phyloP scores from a whole-genome alignment of 2,888 invertebrate species.

The Operophtera brumata region DNA sequence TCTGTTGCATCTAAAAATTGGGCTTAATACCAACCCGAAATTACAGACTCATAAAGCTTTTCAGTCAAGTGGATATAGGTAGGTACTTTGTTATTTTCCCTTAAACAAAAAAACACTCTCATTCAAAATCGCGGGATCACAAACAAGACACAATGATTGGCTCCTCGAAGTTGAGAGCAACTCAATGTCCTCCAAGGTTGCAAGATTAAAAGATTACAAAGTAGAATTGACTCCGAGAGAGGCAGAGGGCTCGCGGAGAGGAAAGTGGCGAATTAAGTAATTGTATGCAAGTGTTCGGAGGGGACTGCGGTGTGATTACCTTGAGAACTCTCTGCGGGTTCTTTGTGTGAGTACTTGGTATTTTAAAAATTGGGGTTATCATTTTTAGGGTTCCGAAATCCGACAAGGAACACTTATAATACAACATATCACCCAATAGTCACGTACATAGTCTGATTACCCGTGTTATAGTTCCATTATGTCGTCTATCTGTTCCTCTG shows the following conservation, averaged over 20 bases:
- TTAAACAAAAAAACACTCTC: background rate
- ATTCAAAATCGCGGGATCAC: background rate
- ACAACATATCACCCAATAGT: too few relatives aligned
- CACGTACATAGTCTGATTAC: too few relatives aligned
- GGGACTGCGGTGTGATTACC: constrained; percentile 31
- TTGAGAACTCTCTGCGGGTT: constrained; percentile 22
- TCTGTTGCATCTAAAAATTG: too few relatives aligned
- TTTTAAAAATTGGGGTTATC: constrained; percentile 18
- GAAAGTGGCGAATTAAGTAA: constrained; percentile 53
- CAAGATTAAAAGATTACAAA: constrained; percentile 34
- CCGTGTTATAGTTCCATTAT: too few relatives aligned
- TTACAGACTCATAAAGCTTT: too few relatives aligned
- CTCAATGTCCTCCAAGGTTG: constrained; percentile 22
- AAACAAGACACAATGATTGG: constrained; percentile 19
- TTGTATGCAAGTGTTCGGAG: constrained; percentile 49
- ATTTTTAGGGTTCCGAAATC: too few relatives aligned
- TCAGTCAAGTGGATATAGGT: too few relatives aligned
- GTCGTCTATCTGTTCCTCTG: too few relatives aligned
- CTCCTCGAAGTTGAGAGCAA: constrained; percentile 22
- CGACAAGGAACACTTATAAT: too few relatives aligned
- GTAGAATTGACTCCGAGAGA: constrained; percentile 16
- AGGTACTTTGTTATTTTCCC: background rate
- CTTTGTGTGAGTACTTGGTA: constrained; percentile 41
- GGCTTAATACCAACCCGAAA: too few relatives aligned
- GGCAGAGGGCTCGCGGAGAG: constrained; percentile 20